phyloP scores from a whole-genome alignment of 2,113 vertebrate genomes.

The Suricata suricatta region DNA sequence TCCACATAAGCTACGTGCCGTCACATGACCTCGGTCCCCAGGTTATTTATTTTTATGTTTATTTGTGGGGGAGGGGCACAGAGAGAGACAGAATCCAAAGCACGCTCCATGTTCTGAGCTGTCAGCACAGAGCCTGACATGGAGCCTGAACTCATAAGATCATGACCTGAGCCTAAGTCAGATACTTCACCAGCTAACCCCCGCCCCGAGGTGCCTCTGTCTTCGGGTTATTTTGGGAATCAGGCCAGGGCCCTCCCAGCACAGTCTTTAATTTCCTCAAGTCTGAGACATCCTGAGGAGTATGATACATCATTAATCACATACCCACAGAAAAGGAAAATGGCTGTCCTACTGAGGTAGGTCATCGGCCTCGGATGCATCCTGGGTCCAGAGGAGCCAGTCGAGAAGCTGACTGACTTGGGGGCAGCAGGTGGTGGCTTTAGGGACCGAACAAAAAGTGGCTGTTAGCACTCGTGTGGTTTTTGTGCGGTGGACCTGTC shows the following conservation, averaged over 20 bases:
- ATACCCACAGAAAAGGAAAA: neutral
- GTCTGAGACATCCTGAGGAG: neutral
- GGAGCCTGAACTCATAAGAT: too few relatives aligned
- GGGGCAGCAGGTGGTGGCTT: neutral
- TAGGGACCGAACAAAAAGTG: too few relatives aligned
- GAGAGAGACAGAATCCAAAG: too few relatives aligned
- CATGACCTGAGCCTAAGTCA: too few relatives aligned
- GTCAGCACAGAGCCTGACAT: too few relatives aligned
- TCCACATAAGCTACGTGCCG: rapidly evolving
- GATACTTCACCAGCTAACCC: too few relatives aligned
- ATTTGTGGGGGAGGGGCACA: too few relatives aligned
- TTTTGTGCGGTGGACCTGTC: too few relatives aligned
- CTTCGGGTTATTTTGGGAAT: neutral
- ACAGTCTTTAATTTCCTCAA: neutral
- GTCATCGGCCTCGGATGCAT: neutral
- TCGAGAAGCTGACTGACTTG: neutral
- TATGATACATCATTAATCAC: rapidly evolving
- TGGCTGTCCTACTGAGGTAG: rapidly evolving
- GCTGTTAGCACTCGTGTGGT: neutral
- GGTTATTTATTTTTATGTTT: neutral
- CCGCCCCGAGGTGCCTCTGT: neutral
- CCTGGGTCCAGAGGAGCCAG: rapidly evolving
- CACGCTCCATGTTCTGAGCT: too few relatives aligned
- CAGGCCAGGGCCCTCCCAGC: neutral
- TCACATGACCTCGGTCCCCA: rapidly evolving